Evolutionary conservation across 2,888 invertebrate genomes (phyloP).

Genomic region (Heliconius cydno): DNA sequence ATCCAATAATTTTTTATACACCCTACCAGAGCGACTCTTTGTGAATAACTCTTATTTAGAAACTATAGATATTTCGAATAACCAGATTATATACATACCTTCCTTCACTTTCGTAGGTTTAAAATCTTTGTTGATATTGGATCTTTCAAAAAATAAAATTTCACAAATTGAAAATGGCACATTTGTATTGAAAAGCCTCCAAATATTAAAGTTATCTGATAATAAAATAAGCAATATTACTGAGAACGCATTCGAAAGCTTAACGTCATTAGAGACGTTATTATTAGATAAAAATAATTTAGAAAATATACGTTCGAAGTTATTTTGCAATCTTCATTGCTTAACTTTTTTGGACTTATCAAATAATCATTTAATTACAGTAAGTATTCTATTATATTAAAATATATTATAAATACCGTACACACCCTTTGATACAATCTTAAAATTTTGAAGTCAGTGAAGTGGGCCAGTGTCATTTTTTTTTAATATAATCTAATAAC

Average conservation of each 20-base stretch:
- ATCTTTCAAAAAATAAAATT: conserved; percentile 87
- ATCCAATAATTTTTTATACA: conserved; percentile 85
- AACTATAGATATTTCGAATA: conserved; percentile 86
- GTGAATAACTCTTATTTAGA: conserved; percentile 83
- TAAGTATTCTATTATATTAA: conserved; percentile 42
- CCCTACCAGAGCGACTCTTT: conserved; percentile 84
- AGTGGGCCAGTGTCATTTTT: too few relatives aligned
- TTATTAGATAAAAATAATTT: conserved; percentile 83
- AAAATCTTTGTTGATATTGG: conserved; percentile 85
- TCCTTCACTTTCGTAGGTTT: conserved; percentile 83
- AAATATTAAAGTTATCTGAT: conserved; percentile 86
- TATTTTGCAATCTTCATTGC: conserved; percentile 78
- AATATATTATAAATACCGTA: not conserved
- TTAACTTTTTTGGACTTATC: conserved; percentile 82
- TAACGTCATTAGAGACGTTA: conserved; percentile 80
- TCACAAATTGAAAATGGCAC: conserved; percentile 82
- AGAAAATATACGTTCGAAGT: conserved; percentile 70
- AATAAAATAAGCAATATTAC: conserved; percentile 86
- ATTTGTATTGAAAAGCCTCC: conserved; percentile 83
- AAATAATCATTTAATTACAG: conserved; percentile 79
- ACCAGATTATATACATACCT: conserved; percentile 84
- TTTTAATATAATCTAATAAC: too few relatives aligned
- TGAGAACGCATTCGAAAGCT: conserved; percentile 80
- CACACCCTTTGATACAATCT: too few relatives aligned
- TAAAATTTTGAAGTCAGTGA: too few relatives aligned